A percentile compares a stretch with the other conserved stretches of the same genome.
These are phyloP conservation scores for Drosophila littoralis DNA, from an alignment of 1,140 invertebrate genomes.

Conservation along the genomic window DNA sequence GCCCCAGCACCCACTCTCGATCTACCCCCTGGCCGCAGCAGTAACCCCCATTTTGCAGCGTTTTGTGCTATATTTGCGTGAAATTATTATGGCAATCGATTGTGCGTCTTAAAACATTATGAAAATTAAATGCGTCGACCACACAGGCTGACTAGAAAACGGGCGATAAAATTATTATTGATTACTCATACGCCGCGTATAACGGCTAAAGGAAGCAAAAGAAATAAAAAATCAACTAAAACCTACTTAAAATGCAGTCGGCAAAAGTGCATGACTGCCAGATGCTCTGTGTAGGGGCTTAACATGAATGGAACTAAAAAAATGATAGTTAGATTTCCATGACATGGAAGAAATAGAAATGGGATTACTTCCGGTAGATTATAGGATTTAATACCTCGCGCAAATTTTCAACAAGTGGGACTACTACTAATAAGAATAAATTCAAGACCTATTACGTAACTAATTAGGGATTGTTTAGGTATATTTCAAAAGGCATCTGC, in stretches of 20 bases:
- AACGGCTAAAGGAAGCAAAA: slow-evolving; percentile 58
- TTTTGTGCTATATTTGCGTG: slow-evolving; percentile 69
- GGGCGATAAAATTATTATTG: slow-evolving; percentile 78
- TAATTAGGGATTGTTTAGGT: too few relatives aligned
- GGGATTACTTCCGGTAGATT: too few relatives aligned
- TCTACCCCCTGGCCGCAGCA: too few relatives aligned
- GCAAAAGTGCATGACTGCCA: background rate
- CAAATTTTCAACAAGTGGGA: too few relatives aligned
- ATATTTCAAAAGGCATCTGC: too few relatives aligned
- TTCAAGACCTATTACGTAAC: too few relatives aligned
- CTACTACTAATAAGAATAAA: too few relatives aligned
- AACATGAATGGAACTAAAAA: too few relatives aligned
- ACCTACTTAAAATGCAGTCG: slow-evolving; percentile 8
- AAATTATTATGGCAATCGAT: slow-evolving; percentile 82
- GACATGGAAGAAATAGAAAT: too few relatives aligned
- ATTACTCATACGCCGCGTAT: slow-evolving; percentile 74
- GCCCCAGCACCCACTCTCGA: background rate
- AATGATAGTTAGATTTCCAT: too few relatives aligned
- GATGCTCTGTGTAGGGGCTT: slow-evolving; percentile 3
- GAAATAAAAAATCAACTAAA: slow-evolving; percentile 8
- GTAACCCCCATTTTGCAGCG: background rate
- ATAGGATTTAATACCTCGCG: too few relatives aligned
- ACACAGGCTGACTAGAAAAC: slow-evolving; percentile 25
- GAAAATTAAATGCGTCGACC: slow-evolving; percentile 51
- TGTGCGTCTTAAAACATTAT: slow-evolving; percentile 49